Base-by-base conservation (phyloP, 2,113 vertebrate species). In the Clinocottus analis region DNA sequence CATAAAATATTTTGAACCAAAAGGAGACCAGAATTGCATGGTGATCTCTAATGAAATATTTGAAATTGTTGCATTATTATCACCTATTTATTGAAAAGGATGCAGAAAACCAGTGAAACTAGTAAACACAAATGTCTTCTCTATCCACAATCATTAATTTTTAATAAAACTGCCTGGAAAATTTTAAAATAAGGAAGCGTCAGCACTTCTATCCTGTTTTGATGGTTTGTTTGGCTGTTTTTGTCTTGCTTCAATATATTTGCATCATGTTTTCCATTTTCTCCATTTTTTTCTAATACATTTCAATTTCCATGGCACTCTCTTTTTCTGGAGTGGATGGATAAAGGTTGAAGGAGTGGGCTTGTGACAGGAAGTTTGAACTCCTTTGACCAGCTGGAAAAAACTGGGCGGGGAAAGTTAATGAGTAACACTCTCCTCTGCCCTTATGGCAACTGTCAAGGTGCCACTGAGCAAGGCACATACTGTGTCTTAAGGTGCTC, bases 201-300 rank as follows among this genome's bases (percentile, higher is more conserved):
- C 55, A 37, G 35, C 35, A 31, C 12, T 43, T 9, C 8, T 13
- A 39, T 37, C 17, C 9, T 59, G 19, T 63, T 45, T 16, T 61
- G 53, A 43, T 58, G 72, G 59, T 27, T 25, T 72, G 17, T 56
- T 72, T 47, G 31, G 27, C 45, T 79, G 58, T 80, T 88, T 79
- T 51, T 19, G 2, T 76, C 9, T 67, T 64, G 11, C 25, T 70
- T 14, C 45, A 21, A 67, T 73, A 53, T 41, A 86, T 92, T 92
- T 90, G 77, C 83, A 87, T 91, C n/a, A n/a, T 25, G 77, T 60
- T 92, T 89, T 91, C 80, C 87, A 84, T 87, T 88, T 84, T 82
- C 76, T 79, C 68, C n/a, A 68, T 85, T 86, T 92, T n/a, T 58
- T 66, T 67, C 49, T 61, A 29, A 73, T 33, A 59, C 31, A 35